Conservation (phyloP, 2,797 vertebrate genomes). For the Mus minutoides region DNA sequence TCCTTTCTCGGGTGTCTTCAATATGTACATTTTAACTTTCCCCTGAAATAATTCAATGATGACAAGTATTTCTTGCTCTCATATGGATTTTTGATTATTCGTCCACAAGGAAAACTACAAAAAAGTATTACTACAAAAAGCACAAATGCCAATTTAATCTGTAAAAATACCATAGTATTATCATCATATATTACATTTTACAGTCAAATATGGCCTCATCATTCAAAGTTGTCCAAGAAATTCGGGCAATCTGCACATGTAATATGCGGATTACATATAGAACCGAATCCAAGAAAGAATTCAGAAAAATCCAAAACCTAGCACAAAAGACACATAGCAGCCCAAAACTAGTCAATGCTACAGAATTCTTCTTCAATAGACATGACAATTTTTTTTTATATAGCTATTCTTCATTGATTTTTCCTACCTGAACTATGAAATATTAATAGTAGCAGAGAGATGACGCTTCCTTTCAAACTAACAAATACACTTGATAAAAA, state of each 20-base stretch:
- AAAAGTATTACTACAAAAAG: conserved; percentile 13
- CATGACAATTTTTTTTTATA: neutral
- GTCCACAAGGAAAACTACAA: neutral
- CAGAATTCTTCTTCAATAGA: conserved; percentile 31
- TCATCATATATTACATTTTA: conserved; percentile 47
- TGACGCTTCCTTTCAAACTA: neutral
- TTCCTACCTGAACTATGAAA: neutral
- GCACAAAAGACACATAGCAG: neutral
- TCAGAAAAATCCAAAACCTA: neutral
- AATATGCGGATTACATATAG: neutral
- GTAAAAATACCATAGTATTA: conserved; percentile 6
- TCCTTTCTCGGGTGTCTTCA: neutral
- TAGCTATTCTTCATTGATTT: conserved; percentile 7
- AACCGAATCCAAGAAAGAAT: conserved; percentile 10
- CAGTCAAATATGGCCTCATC: conserved; percentile 3
- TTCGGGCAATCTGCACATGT: neutral
- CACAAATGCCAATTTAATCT: neutral
- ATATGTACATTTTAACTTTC: neutral
- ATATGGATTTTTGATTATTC: neutral
- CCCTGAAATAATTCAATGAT: neutral
- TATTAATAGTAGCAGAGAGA: neutral
- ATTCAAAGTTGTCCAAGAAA: neutral
- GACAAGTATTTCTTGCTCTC: neutral
- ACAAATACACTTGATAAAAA: conserved; percentile 43
- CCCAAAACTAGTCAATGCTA: neutral